Base-by-base conservation (phyloP, 2,888 invertebrate species). In the Diaphora mendica region DNA sequence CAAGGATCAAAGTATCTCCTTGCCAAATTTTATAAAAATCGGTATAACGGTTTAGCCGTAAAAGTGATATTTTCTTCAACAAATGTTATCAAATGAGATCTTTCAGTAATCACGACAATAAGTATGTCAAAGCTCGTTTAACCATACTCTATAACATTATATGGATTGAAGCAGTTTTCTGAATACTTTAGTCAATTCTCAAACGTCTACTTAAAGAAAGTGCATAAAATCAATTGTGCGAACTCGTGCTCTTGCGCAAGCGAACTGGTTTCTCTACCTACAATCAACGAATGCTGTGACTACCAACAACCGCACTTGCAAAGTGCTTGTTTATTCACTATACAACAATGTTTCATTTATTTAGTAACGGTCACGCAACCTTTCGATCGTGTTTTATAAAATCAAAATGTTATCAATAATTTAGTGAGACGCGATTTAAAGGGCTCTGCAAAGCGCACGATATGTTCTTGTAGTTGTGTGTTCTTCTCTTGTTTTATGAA, bases 191-290 rank as follows among this genome's bases (percentile, higher is more conserved):
- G 48, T 23, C 66, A 72, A 76, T 73, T 71, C 62, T 64, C 70
- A 48, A 69, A 66, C 44, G 71, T 71, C 71, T 77, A 73, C 76
- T 73, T 79, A 78, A 84, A 81, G 85, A 84, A 84, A 84, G 83
- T 80, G 82, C 80, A 79, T 75, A 70, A 72, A 79, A 81, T 75
- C 72, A 74, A 79, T 77, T 68, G 76, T 39, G 55, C 39, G 75
- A 72, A 69, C 81, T 84, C 65, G 77, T 44, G 39, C 33, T 73
- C 65, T 84, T 84, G 78, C 83, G 83, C 82, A 84, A 84, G 78
- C 71, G 64, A 68, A 33, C 74, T 70, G 77, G 81, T 85, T 85
- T 85, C 84, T 81, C 81, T 74, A 20, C 30, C 30, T 48, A 70
- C 70, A 30, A 66, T 68, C 72, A 33, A 23, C 71, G 71, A 73